Evolutionary conservation across 2,113 vertebrate genomes (phyloP).

Genomic region (Poecile atricapillus): DNA sequence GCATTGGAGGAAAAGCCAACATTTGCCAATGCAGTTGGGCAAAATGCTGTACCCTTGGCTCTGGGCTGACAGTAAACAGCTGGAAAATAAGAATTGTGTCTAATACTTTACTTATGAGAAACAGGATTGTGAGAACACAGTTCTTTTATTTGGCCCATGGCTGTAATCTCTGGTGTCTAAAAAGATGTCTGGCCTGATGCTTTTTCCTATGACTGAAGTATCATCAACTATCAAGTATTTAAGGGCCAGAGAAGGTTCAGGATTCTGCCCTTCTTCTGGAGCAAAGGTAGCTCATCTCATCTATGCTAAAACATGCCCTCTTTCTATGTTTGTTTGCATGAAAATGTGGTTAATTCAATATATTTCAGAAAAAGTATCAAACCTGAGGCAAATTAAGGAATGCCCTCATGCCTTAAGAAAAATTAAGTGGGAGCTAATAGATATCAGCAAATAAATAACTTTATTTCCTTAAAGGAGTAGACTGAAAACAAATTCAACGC

Average conservation of each 20-base stretch:
- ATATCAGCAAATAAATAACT: not conserved
- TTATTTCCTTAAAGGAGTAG: not conserved
- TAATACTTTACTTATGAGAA: not conserved
- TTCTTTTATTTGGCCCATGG: not conserved
- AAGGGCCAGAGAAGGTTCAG: not conserved
- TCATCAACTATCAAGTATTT: not conserved
- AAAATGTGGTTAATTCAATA: not conserved
- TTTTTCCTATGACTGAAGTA: not conserved
- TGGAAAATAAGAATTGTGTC: not conserved
- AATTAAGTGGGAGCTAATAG: not conserved
- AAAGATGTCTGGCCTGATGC: not conserved
- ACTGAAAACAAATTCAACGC: not conserved
- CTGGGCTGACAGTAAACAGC: not conserved
- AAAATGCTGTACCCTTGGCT: not conserved
- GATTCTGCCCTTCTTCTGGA: not conserved
- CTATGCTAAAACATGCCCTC: not conserved
- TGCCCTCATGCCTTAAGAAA: not conserved
- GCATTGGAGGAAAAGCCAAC: not conserved
- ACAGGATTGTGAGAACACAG: not conserved
- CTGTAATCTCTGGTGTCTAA: not conserved
- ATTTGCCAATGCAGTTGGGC: accelerated
- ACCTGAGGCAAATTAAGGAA: not conserved
- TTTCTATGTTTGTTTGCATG: not conserved
- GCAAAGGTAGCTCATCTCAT: not conserved
- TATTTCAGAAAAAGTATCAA: not conserved